phyloP scores from a whole-genome alignment of 1,140 invertebrate species.

The Macrotrachela quadricornifera region DNA sequence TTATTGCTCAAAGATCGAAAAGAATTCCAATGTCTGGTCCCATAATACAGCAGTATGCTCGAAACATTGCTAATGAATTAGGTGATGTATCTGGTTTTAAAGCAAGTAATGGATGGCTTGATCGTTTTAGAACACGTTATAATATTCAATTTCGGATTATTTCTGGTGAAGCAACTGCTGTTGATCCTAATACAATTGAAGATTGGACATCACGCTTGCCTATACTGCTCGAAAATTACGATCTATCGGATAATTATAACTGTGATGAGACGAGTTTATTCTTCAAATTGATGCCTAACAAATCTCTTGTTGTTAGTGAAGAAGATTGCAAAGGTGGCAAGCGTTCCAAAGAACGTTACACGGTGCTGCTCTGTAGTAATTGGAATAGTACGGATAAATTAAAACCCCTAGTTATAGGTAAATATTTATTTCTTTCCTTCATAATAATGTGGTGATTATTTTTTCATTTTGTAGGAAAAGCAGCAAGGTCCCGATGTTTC shows the following conservation, averaged over 20 bases:
- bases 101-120: too few species aligned
- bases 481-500: constrained; percentile 13
- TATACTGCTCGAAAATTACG: constrained; percentile 15
- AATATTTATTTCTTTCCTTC: not conserved
- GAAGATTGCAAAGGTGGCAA: constrained; percentile 13
- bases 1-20: too few species aligned
- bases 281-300: constrained; percentile 27
- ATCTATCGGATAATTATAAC: constrained; percentile 28
- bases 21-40: too few species aligned
- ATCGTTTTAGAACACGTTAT: too few species aligned
- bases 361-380: constrained; percentile 11
- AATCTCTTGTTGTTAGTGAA: constrained; percentile 23
- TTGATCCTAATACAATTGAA: too few species aligned
- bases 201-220: too few species aligned
- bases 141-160: too few species aligned
- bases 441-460: too few species aligned
- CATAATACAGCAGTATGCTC: too few species aligned
- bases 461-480: not conserved
- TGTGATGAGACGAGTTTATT: constrained; percentile 32
- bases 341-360: constrained; percentile 12
- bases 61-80: too few species aligned
- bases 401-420: constrained; percentile 12
- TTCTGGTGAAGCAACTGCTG: too few species aligned
- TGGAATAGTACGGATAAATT: constrained; percentile 11
- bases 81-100: too few species aligned